Conservation (phyloP, 2,888 invertebrate species). For the Melieria crassipennis region DNA sequence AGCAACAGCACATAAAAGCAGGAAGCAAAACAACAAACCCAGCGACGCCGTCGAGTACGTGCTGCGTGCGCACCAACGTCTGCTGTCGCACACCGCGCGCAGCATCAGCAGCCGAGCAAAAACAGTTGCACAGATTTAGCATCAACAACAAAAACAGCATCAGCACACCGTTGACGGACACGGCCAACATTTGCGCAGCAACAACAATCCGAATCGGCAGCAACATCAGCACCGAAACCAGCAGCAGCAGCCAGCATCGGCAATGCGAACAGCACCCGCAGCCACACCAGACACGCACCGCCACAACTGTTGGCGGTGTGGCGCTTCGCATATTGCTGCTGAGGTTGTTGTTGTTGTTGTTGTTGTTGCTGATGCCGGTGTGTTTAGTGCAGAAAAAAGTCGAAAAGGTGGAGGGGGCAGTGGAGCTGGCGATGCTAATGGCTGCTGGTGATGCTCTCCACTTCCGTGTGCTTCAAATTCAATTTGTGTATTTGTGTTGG, state of each 20-base stretch:
- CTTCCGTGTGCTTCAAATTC: conserved; percentile 42
- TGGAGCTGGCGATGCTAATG: neutral
- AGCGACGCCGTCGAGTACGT: neutral
- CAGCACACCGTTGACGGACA: too few species aligned
- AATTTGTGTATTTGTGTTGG: conserved; percentile 34
- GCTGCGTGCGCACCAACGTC: neutral
- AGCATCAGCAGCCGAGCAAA: neutral
- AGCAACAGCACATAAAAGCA: too few species aligned
- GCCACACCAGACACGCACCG: too few species aligned
- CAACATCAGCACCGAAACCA: neutral
- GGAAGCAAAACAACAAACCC: neutral
- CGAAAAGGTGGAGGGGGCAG: neutral
- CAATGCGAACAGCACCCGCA: neutral
- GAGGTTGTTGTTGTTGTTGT: neutral
- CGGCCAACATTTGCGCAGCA: too few species aligned
- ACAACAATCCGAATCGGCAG: neutral
- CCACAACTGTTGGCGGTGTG: too few species aligned
- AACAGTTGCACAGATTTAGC: too few species aligned
- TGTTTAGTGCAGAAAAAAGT: neutral
- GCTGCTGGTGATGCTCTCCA: conserved; percentile 9
- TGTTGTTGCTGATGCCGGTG: conserved; percentile 5
- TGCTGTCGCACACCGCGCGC: neutral
- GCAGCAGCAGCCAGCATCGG: neutral
- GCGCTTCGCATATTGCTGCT: neutral
- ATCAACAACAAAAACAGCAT: neutral